Conservation (phyloP, 2,797 vertebrate species). For the Sebastes nivosus region DNA sequence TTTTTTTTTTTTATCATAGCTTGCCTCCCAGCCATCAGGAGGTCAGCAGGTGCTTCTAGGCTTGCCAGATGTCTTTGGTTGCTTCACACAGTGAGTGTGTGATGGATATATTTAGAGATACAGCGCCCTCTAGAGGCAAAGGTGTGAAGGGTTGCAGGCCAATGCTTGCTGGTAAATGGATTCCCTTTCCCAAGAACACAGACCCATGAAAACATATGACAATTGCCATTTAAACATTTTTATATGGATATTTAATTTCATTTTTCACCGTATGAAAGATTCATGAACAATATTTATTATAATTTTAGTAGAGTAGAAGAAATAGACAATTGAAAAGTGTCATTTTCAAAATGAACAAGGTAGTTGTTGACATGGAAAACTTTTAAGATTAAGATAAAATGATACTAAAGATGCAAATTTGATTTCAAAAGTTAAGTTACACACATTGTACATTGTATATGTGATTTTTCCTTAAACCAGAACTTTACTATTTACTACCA, state of each 20-base stretch:
- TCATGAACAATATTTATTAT: neutral
- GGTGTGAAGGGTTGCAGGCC: neutral
- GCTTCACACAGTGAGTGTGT: neutral
- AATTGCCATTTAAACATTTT: neutral
- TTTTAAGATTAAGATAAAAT: neutral
- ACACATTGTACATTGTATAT: neutral
- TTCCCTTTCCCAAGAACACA: neutral
- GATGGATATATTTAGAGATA: slow-evolving; percentile 26
- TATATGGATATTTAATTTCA: neutral
- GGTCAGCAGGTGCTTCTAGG: slow-evolving; percentile 71
- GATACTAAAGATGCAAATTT: neutral
- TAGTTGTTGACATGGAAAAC: neutral
- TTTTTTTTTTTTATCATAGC: slow-evolving; percentile 6
- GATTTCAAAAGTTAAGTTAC: neutral
- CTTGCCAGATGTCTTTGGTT: slow-evolving; percentile 57
- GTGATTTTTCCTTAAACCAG: neutral
- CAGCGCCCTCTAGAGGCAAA: slow-evolving; percentile 61
- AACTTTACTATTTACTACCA: neutral
- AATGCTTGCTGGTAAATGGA: neutral
- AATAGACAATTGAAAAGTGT: neutral
- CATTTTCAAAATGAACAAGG: neutral
- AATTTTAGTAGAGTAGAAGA: neutral
- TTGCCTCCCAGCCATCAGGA: slow-evolving; percentile 48
- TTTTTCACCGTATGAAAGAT: neutral
- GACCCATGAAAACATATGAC: neutral